Base-by-base conservation (phyloP, 2,888 invertebrate genomes). In the Emmelina monodactyla region DNA sequence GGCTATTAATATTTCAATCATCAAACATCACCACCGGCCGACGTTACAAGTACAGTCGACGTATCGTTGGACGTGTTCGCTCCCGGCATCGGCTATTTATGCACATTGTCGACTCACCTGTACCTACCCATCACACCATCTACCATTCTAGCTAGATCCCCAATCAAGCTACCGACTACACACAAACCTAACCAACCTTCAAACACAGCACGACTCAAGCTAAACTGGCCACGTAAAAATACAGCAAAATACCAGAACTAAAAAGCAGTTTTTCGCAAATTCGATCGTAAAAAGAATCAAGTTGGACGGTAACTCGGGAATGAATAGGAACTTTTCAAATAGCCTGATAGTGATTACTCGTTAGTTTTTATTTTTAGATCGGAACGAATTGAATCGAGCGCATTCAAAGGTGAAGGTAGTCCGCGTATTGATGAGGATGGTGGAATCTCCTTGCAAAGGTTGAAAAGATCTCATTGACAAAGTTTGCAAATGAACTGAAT, bases 1-100 rank as follows among this genome's bases (percentile, higher is more conserved):
- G n/a, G n/a, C n/a, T n/a, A n/a, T n/a, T n/a, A n/a, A n/a, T n/a
- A n/a, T n/a, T n/a, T n/a, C n/a, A n/a, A n/a, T n/a, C n/a, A n/a
- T n/a, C n/a, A n/a, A n/a, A n/a, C n/a, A n/a, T n/a, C n/a, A n/a
- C n/a, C n/a, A n/a, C n/a, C n/a, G n/a, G n/a, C n/a, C n/a, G n/a
- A n/a, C n/a, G n/a, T n/a, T n/a, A n/a, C n/a, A n/a, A n/a, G n/a
- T n/a, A n/a, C n/a, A n/a, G n/a, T n/a, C n/a, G 70, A 63, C 67
- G 69, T 49, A 70, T 76, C 76, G 75, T 76, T 75, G 71, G 54
- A 75, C 76, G 76, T 78, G 76, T 72, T 71, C 70, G 65, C 69
- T 70, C 71, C 76, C 58, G 58, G 56, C 58, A 78, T 71, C 64
- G 66, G 72, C 72, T 73, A 68, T 73, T 76, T 76, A 75, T 69